These are phyloP conservation scores for Furcula furcula DNA, from an alignment of 2,888 invertebrate species.

Conservation along the genomic window DNA sequence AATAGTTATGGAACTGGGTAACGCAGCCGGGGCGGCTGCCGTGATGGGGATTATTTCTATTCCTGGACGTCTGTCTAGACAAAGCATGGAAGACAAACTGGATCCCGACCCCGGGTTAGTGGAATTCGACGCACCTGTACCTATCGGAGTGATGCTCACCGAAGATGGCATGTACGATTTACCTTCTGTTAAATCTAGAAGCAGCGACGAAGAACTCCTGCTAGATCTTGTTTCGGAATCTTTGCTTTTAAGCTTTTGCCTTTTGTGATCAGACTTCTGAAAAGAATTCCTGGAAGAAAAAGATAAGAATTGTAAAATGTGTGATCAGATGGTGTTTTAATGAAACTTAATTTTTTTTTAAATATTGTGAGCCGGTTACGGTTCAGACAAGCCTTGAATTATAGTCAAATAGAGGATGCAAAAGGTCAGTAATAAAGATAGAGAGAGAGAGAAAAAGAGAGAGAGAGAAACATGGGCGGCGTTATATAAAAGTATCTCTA, in stretches of 20 bases:
- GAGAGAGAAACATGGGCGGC: no score
- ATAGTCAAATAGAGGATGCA: no score
- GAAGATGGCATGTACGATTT: conserved; percentile 77
- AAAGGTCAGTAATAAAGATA: no score
- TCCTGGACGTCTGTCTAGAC: conserved; percentile 86
- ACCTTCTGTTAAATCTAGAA: conserved; percentile 80
- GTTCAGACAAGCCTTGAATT: no score
- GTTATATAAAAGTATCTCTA: no score
- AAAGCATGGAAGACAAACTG: conserved; percentile 82
- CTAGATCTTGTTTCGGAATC: conserved; percentile 72
- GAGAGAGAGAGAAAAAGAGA: no score
- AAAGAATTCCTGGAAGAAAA: conserved; percentile 77
- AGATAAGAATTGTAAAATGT: conserved; percentile 1
- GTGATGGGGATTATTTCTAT: conserved; percentile 93
- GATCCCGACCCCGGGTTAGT: conserved; percentile 84
- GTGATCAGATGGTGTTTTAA: no score
- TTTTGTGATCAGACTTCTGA: conserved; percentile 81
- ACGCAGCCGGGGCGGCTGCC: conserved; percentile 82
- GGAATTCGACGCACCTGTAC: conserved; percentile 77
- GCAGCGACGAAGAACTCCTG: conserved; percentile 64
- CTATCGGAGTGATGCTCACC: conserved; percentile 77
- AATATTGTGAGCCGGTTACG: no score
- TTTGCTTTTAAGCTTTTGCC: conserved; percentile 83
- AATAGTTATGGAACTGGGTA: conserved; percentile 92
- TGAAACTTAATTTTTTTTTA: no score